These are phyloP conservation scores for Meandrina meandrites DNA, from an alignment of 92 coral and sea anemone species.

Conservation along the genomic window DNA sequence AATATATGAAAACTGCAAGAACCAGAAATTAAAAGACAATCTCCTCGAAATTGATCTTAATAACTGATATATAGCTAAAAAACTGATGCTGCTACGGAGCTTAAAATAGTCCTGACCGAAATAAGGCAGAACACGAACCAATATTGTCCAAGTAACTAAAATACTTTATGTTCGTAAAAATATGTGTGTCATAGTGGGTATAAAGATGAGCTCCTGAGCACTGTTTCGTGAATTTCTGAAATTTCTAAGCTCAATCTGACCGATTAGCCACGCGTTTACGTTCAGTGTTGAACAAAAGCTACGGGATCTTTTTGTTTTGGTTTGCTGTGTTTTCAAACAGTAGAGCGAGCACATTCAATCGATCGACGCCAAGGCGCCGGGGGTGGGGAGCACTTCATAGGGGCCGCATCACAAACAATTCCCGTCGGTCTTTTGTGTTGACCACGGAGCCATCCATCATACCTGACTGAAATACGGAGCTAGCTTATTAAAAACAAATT, in stretches of 20 bases:
- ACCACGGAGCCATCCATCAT: conserved; percentile 52
- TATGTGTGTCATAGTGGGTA: too few species aligned
- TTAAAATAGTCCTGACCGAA: not conserved
- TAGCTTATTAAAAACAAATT: conserved; percentile 24
- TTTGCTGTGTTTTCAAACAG: conserved; percentile 32
- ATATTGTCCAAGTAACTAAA: not conserved
- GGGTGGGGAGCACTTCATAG: conserved; percentile 4
- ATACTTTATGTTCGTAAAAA: too few species aligned
- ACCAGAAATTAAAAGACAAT: not conserved
- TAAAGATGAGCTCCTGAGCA: too few species aligned
- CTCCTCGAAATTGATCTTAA: not conserved
- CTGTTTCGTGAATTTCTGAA: not conserved
- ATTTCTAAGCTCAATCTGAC: not conserved
- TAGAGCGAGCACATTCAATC: conserved; percentile 6
- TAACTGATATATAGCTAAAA: not conserved
- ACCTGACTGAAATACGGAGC: conserved; percentile 33
- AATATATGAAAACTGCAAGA: not conserved
- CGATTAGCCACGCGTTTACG: not conserved
- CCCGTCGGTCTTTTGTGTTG: conserved; percentile 41
- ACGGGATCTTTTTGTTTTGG: conserved; percentile 17
- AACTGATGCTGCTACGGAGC: not conserved
- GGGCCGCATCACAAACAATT: conserved; percentile 32
- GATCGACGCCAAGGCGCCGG: conserved; percentile 31
- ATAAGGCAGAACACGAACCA: not conserved
- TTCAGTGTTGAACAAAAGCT: not conserved